These are phyloP conservation scores for Zaprionus gabonicus DNA, from an alignment of 1,140 invertebrate species.

Conservation along the genomic window DNA sequence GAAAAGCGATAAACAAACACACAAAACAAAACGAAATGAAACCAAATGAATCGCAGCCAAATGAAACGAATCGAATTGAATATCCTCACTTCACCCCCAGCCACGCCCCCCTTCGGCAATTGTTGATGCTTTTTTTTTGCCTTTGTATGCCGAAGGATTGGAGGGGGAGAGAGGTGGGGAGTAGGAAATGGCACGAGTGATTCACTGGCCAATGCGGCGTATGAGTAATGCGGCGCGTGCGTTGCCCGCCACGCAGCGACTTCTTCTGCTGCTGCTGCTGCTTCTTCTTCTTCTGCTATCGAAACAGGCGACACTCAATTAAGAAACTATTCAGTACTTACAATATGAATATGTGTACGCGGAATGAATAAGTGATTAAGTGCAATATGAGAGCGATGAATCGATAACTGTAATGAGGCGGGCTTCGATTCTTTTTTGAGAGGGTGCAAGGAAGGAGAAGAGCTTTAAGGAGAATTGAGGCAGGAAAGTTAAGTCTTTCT, in stretches of 20 bases:
- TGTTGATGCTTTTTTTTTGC: slow-evolving; percentile 3
- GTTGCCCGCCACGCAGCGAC: neutral
- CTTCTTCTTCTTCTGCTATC: no score
- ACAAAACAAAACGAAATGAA: slow-evolving; percentile 25
- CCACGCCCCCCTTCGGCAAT: slow-evolving; percentile 3
- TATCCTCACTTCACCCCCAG: neutral
- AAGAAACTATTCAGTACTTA: neutral
- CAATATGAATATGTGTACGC: neutral
- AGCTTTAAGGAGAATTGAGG: neutral
- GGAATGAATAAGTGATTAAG: neutral
- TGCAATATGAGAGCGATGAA: neutral
- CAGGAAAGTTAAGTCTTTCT: neutral
- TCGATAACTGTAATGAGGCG: neutral
- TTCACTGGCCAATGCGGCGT: slow-evolving; percentile 29
- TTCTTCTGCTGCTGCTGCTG: neutral
- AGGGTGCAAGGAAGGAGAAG: no score
- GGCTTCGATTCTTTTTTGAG: neutral
- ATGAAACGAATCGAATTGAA: slow-evolving; percentile 33
- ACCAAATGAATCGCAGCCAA: slow-evolving; percentile 33
- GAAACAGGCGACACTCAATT: slow-evolving; percentile 1
- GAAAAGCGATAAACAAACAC: slow-evolving; percentile 8
- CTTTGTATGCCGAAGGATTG: neutral
- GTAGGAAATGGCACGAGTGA: slow-evolving; percentile 36
- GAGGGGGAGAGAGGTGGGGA: neutral
- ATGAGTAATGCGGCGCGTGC: slow-evolving; percentile 19